Percentiles rank a stretch among this genome's conserved stretches.
These are phyloP conservation scores for Lycophotia porphyrea DNA, from an alignment of 2,888 invertebrate species.

Conservation along the genomic window DNA sequence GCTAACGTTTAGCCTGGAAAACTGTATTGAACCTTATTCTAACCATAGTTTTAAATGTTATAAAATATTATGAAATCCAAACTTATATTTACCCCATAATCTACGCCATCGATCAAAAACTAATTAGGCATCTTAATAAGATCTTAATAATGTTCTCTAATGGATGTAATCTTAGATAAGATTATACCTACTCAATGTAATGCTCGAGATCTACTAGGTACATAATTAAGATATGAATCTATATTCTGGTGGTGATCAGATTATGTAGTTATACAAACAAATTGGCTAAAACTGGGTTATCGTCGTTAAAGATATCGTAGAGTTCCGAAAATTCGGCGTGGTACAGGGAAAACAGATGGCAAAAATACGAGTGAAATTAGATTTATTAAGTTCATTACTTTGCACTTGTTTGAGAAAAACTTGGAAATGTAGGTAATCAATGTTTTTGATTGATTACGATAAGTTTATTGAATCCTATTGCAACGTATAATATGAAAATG, in stretches of 20 bases:
- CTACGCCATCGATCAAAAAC: not conserved
- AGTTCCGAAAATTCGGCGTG: slow-evolving; percentile 16
- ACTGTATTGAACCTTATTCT: not conserved
- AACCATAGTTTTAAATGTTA: too few relatives aligned
- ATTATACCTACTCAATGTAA: slow-evolving; percentile 6
- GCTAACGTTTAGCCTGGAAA: too few relatives aligned
- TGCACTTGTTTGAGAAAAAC: not conserved
- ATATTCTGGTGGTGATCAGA: slow-evolving; percentile 11
- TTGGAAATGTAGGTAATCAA: not conserved
- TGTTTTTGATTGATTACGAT: not conserved
- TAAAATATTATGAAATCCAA: slow-evolving; percentile 1
- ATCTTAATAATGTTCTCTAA: not conserved
- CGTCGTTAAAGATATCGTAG: slow-evolving; percentile 17
- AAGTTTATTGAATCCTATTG: not conserved
- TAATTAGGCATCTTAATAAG: not conserved
- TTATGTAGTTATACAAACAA: slow-evolving; percentile 27
- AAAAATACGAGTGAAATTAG: not conserved
- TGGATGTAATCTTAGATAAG: not conserved
- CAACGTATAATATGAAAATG: not conserved
- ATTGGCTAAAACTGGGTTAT: slow-evolving; percentile 32
- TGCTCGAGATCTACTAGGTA: not conserved
- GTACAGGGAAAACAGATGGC: slow-evolving; percentile 32
- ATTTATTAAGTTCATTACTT: not conserved
- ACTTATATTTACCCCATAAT: not conserved
- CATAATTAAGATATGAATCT: slow-evolving; percentile 24